Base-by-base conservation (phyloP, 2,797 vertebrate species). In the Otolemur crassicaudatus region DNA sequence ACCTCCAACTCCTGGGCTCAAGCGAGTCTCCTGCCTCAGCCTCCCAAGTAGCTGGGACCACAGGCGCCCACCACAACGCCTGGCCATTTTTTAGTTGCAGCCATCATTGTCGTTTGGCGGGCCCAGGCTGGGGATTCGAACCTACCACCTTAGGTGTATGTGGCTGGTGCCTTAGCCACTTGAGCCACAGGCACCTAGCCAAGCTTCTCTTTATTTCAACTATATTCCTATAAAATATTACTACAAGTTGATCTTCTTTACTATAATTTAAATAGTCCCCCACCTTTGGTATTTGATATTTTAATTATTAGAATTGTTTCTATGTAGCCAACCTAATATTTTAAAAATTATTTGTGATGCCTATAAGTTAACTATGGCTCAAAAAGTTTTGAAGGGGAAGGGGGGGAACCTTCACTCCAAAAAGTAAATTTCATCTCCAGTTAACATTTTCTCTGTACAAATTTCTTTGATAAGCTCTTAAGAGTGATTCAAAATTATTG, bases 331-430 rank as follows among this genome's bases (percentile, higher is more conserved):
- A 94, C 4, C 34, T 86, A 94, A 11, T 31, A 83, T 90, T 75
- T 94, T 82, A 8, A 43, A 95, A 87, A 93, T 94, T 56, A 75
- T 72, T 76, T 79, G 86, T 91, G 61, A 72, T 82, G 20, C 12
- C 70, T 92, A 16, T 17, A 90, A 87, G 10, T 76, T 46, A 92
- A 76, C 19, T 72, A 90, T 3, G 3, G 40, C 76, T 90, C 56
- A 60, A 65, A 95, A 89, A 82, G 72, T 90, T 75, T 16, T 23
- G 37, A 27, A 1, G 40, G 22, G 37, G 49, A 43, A 27, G 3
- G 22, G 37, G 49, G 49, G 49, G 49, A 80, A 90, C 53, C 31
- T 86, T 87, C 19, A 60, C 25, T 85, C 83, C 27, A 72, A 84
- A 87, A 94, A 88, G 65, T 37, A 87, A 65, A 82, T n/a, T 70